phyloP scores from a whole-genome alignment of 2,888 invertebrate species.

The Sinelater perroti region DNA sequence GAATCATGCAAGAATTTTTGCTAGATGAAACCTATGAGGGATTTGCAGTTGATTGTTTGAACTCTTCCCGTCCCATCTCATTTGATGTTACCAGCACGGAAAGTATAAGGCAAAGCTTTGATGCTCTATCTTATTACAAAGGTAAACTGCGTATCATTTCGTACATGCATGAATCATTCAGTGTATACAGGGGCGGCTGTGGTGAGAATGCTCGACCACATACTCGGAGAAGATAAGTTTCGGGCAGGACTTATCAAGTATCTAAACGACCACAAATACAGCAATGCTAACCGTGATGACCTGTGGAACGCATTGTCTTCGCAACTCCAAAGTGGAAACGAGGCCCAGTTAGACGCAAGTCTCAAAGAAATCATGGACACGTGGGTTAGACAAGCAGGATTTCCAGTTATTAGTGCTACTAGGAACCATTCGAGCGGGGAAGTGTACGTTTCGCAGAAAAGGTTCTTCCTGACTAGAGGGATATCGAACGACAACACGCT shows the following conservation, averaged over 20 bases:
- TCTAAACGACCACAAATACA: slow-evolving; percentile 64
- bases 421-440: slow-evolving; percentile 59
- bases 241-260: slow-evolving; percentile 64
- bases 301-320: slow-evolving; percentile 73
- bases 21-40: slow-evolving; percentile 65
- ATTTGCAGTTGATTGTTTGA: slow-evolving; percentile 68
- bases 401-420: slow-evolving; percentile 69
- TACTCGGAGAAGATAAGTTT: slow-evolving; percentile 71
- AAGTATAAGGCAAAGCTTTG: slow-evolving; percentile 74
- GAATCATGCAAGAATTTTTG: slow-evolving; percentile 66
- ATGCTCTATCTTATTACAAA: slow-evolving; percentile 77
- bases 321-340: slow-evolving; percentile 61
- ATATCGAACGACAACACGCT: slow-evolving; percentile 47
- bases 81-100: slow-evolving; percentile 68
- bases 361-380: slow-evolving; percentile 72
- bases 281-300: slow-evolving; percentile 72
- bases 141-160: slow-evolving; percentile 48
- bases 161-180: background rate
- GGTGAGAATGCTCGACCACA: slow-evolving; percentile 76
- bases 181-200: slow-evolving; percentile 73
- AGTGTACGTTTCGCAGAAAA: slow-evolving; percentile 59
- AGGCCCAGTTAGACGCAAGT: slow-evolving; percentile 58
- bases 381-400: slow-evolving; percentile 75
- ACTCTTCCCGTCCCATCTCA: slow-evolving; percentile 72
- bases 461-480: slow-evolving; percentile 50